These are phyloP conservation scores for Bombus huntii DNA, from an alignment of 1,140 invertebrate species.

Conservation along the genomic window DNA sequence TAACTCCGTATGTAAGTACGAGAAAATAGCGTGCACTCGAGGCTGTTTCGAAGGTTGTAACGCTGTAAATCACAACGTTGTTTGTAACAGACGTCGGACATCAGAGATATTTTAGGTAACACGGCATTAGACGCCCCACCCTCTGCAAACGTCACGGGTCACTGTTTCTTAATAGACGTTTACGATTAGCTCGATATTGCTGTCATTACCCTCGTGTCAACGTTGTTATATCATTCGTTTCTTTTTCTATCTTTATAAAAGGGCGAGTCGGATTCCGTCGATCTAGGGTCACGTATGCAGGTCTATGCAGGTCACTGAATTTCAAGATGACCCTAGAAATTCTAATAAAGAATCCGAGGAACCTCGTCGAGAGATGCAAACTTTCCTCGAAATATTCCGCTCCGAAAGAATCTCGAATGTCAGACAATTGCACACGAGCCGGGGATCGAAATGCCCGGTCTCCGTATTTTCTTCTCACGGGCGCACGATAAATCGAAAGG, in stretches of 20 bases:
- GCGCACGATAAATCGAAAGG: background rate
- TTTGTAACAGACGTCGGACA: no score
- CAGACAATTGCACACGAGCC: background rate
- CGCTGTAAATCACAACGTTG: background rate
- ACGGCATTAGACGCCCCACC: conserved; percentile 16
- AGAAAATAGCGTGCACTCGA: background rate
- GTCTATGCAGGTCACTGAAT: background rate
- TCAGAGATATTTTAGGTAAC: conserved; percentile 26
- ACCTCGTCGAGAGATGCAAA: no score
- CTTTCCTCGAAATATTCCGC: background rate
- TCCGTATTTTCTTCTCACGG: background rate
- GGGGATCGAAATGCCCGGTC: background rate
- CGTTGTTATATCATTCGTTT: background rate
- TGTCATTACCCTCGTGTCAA: background rate
- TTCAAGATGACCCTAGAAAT: background rate
- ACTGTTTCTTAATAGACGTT: conserved; percentile 36
- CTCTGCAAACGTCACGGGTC: conserved; percentile 26
- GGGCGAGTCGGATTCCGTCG: background rate
- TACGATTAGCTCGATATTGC: conserved; percentile 7
- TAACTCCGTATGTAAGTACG: background rate
- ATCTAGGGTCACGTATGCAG: background rate
- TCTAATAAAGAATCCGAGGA: background rate
- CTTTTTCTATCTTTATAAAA: background rate
- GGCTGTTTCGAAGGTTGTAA: background rate
- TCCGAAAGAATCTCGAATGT: background rate